Percentiles rank a stretch among this genome's conserved stretches.
Conservation (phyloP, 2,888 invertebrate species). For the Spialia ferax region DNA sequence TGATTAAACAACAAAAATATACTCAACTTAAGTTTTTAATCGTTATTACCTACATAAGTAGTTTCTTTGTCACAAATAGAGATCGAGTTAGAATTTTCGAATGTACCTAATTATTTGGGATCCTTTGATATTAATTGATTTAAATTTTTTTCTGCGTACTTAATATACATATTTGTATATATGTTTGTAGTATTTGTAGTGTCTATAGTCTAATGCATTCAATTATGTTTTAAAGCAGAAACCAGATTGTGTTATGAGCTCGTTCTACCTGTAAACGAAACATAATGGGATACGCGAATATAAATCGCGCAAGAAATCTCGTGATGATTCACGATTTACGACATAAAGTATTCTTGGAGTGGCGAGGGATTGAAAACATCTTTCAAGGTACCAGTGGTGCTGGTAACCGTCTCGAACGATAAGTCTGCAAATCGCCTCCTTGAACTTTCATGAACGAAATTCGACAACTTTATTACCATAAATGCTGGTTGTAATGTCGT, state of each 20-base stretch:
- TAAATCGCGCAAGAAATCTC: conserved; percentile 17
- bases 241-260: conserved; percentile 1
- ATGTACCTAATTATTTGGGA: too few relatives aligned
- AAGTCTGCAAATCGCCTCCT: neutral
- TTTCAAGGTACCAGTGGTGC: neutral
- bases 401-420: neutral
- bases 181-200: too few relatives aligned
- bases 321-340: conserved; percentile 20
- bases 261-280: conserved; percentile 7
- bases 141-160: too few relatives aligned
- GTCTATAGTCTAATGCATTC: too few relatives aligned
- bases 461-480: conserved; percentile 3
- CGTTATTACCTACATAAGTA: neutral
- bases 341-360: conserved; percentile 14
- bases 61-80: too few relatives aligned
- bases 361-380: conserved; percentile 11
- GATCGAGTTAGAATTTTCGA: too few relatives aligned
- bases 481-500: neutral
- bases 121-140: too few relatives aligned
- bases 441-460: neutral
- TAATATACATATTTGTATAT: too few relatives aligned
- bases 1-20: conserved; percentile 8
- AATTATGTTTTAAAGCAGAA: neutral
- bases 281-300: conserved; percentile 10
- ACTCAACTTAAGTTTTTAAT: neutral